Percentiles rank a stretch among this genome's conserved stretches.
Conservation (phyloP, 2,113 vertebrate genomes). For the Tonatia bakeri region DNA sequence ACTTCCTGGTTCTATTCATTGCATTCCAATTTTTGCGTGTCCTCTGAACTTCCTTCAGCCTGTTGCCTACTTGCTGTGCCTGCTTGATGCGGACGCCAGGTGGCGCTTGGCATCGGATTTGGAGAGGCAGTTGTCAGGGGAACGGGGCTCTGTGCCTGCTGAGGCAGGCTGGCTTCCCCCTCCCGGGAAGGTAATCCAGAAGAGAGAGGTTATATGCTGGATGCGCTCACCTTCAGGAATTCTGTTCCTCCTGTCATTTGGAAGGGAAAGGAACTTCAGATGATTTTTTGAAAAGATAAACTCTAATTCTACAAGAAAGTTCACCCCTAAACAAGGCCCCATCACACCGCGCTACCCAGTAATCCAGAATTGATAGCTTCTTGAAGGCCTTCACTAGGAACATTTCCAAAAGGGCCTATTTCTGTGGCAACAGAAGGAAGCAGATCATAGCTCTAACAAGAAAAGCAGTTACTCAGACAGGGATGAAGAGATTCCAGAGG, state of each 20-base stretch:
- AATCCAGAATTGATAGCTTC: not conserved
- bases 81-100: slow-evolving; percentile 40
- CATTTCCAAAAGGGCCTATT: slow-evolving; percentile 3
- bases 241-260: not conserved
- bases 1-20: not conserved
- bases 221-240: not conserved
- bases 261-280: not conserved
- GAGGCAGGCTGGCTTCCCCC: not conserved
- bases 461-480: not conserved
- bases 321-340: not conserved
- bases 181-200: not conserved
- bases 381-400: not conserved
- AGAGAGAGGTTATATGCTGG: not conserved
- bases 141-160: slow-evolving; percentile 19
- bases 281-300: not conserved
- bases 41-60: not conserved
- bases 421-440: not conserved
- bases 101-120: slow-evolving; percentile 17
- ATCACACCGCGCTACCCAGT: not conserved
- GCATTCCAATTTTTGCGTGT: not conserved
- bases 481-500: not conserved
- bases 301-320: slow-evolving; percentile 2
- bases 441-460: not conserved
- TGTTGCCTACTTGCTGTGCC: not conserved
- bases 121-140: slow-evolving; percentile 46